A percentile compares a stretch with the other conserved stretches of the same genome.
phyloP scores from a whole-genome alignment of 2,888 invertebrate genomes.

The Mactromeris polynyma region DNA sequence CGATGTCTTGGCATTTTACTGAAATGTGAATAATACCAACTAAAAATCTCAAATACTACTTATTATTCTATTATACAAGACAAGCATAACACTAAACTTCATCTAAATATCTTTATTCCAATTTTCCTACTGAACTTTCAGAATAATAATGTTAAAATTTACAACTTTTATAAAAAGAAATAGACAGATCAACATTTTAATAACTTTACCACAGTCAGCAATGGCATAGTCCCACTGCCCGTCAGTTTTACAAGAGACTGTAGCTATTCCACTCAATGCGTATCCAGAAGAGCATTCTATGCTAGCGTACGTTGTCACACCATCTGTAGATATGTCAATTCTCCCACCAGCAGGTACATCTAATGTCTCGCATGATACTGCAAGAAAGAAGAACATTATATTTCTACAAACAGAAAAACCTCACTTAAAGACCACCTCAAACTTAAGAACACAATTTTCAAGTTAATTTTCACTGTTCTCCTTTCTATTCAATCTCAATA shows the following conservation, averaged over 20 bases:
- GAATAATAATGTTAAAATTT: too few relatives aligned
- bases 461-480: too few relatives aligned
- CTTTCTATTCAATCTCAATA: too few relatives aligned
- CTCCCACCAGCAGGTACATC: slow-evolving; percentile 8
- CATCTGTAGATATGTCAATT: slow-evolving; percentile 32
- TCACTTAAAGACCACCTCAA: too few relatives aligned
- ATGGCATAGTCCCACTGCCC: slow-evolving; percentile 57
- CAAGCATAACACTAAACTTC: too few relatives aligned
- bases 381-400: too few relatives aligned
- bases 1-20: slow-evolving; percentile 50
- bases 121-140: too few relatives aligned
- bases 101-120: too few relatives aligned
- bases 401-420: too few relatives aligned
- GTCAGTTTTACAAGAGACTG: slow-evolving; percentile 47
- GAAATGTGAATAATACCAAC: not conserved
- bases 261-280: slow-evolving; percentile 39
- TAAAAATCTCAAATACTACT: not conserved
- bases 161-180: too few relatives aligned
- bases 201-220: slow-evolving; percentile 50
- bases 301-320: slow-evolving; percentile 39
- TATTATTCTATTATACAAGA: too few relatives aligned
- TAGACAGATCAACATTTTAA: not conserved
- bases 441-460: too few relatives aligned
- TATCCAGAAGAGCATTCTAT: slow-evolving; percentile 52
- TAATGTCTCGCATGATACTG: slow-evolving; percentile 30